Base-by-base conservation (phyloP, 2,113 vertebrate species). In the Sarotherodon lohbergeri region DNA sequence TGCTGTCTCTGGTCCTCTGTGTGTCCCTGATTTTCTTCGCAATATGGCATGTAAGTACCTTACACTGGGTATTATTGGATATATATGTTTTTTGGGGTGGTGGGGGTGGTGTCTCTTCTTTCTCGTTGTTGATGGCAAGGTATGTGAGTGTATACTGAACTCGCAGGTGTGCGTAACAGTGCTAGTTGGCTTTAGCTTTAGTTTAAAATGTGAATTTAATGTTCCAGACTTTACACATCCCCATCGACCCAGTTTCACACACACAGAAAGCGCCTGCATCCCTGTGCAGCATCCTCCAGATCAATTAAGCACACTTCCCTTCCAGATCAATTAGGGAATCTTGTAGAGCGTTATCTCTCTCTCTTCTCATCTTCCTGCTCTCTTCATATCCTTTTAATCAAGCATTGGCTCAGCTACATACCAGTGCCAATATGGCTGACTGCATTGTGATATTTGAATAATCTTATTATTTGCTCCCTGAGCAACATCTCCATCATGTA, bases 11-110 rank as follows among this genome's bases (percentile, higher is more conserved):
- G 95, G 98, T 99, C 73, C 97, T 99, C 83, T 98, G 98, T 36
- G 98, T 98, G 7, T 98, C 98, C 6, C 97, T 99, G 85, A 98
- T 99, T 96, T 99, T 99, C 96, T 99, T 99, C 94, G 98, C 98
- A 68, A 98, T 99, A 95, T 99, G 98, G 98, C 98, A 99, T 81
- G 98, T 99, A 95, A 99, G 98, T 99, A 93, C 22, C 88, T 55
- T 8, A 32, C 19, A 66, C 34, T 66, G 34, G 61, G 34, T n/a
- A 39, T 66, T 34, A 66, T 10, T 66, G 10, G 6, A n/a, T 66
- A 17, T 36, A 12, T 63, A 11, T 36, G 11, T 34, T 59, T 9
- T n/a, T 50, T 4, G 1, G 0, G 1, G 1, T 4, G 22, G 5
- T 22, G 22, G 12, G 27, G 4, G 3, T 27, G 27, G 27, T 27